phyloP scores from a whole-genome alignment of 2,113 vertebrate species.

The Procavia capensis region DNA sequence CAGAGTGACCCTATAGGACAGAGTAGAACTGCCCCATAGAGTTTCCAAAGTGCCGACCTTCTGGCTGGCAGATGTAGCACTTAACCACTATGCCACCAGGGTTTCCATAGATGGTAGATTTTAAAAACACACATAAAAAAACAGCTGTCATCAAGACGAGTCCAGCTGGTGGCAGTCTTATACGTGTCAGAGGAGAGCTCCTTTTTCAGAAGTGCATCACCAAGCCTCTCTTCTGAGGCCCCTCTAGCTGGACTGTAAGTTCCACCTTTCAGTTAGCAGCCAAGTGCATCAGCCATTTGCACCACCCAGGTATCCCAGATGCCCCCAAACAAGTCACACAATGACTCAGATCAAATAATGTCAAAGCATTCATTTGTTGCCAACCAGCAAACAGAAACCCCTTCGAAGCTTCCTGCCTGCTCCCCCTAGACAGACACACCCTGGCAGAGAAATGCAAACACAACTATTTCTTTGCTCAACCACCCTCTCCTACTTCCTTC shows the following conservation, averaged over 20 bases:
- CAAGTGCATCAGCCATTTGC: not conserved
- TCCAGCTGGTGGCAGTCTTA: not conserved
- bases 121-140: too few relatives aligned
- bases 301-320: not conserved
- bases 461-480: not conserved
- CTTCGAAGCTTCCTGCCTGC: not conserved
- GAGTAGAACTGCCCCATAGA: too few relatives aligned
- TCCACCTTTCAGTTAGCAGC: not conserved
- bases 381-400: not conserved
- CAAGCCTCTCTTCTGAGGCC: not conserved
- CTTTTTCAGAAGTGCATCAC: not conserved
- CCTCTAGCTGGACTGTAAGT: not conserved
- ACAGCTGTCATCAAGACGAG: not conserved
- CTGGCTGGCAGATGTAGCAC: too few relatives aligned
- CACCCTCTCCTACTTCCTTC: not conserved
- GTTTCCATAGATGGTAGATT: too few relatives aligned
- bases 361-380: not conserved
- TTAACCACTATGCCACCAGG: too few relatives aligned
- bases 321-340: not conserved
- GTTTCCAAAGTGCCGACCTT: too few relatives aligned
- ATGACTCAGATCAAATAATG: not conserved
- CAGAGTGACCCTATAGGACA: too few relatives aligned
- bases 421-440: not conserved
- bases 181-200: not conserved
- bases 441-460: not conserved